Evolutionary conservation across 2,113 vertebrate genomes (phyloP), one percentile per base, ranked within the genome.

Genomic region (Tursiops truncatus): DNA sequence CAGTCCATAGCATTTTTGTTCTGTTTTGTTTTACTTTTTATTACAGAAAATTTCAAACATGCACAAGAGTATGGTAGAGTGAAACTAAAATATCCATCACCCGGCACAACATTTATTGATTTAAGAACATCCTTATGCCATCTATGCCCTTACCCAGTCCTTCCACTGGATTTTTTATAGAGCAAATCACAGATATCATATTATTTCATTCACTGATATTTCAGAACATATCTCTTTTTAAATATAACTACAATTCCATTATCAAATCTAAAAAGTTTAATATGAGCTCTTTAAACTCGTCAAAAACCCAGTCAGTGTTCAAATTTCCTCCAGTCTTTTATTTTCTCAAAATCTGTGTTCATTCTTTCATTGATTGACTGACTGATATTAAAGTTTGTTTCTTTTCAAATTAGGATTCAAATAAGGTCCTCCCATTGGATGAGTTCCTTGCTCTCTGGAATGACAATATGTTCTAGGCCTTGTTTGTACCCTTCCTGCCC

Each of bases 11-110:
- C 12, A 38, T 28, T 89, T 92, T 93, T 62, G 38, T 89, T 94
- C 79, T 56, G 15, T 79, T 91, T 95, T 67, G 21, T 53, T 93
- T 94, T 88, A 84, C 83, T 73, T 79, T 96, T 87, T 77, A 80
- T 63, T 91, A 28, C 20, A 58, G 81, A 91, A 91, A 93, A 82
- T 82, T 74, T 96, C 44, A 89, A 93, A 80, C 62, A 38, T 68
- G 73, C 11, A n/a, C 23, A 91, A 84, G 76, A 94, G 26, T 70
- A 26, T 70, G 25, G 44, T 84, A 76, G 87, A 81, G 92, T 58
- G 47, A 91, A 41, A 7, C 60, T 60, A 71, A 76, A 91, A 38
- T 50, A 50, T 13, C 60, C 5, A n/a, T 58, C 44, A 74, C 63
- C 74, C 68, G 79, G 47, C 11, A 63, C 33, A 50, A 15, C 33